These are phyloP conservation scores for Columba livia DNA, from an alignment of 2,113 vertebrate genomes.

Conservation along the genomic window DNA sequence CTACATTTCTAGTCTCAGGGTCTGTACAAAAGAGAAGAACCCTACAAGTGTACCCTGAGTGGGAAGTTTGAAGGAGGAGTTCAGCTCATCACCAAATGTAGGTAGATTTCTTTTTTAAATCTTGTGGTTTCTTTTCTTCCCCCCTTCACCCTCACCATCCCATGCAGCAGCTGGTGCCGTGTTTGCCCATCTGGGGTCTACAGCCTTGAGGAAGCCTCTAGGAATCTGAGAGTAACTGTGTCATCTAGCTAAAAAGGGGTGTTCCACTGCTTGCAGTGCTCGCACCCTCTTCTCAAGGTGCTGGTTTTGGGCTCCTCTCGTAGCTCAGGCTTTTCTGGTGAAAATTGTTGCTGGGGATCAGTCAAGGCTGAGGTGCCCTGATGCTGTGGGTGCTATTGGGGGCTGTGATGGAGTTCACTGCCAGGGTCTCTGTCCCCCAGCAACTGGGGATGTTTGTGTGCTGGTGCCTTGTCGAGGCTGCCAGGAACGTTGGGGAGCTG, in stretches of 20 bases:
- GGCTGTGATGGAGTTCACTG: background rate
- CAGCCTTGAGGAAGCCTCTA: background rate
- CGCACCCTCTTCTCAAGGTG: background rate
- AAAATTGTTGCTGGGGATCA: background rate
- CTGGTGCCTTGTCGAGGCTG: background rate
- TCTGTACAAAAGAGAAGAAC: background rate
- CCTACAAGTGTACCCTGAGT: background rate
- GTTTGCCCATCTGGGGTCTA: background rate
- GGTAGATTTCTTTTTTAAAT: background rate
- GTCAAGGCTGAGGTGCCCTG: fast-evolving
- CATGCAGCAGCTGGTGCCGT: background rate
- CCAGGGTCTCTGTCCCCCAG: background rate
- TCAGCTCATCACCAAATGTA: fast-evolving
- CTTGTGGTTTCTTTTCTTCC: background rate
- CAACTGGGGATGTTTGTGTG: background rate
- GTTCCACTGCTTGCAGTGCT: fast-evolving
- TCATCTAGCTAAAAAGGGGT: fast-evolving
- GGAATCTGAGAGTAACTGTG: background rate
- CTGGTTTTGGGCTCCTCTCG: background rate
- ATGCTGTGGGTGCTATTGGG: background rate
- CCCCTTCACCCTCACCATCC: background rate
- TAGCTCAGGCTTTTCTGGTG: background rate
- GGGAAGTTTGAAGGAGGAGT: background rate
- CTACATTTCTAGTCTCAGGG: background rate
- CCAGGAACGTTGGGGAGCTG: fast-evolving